A percentile compares a stretch with the other conserved stretches of the same genome.
phyloP scores from a whole-genome alignment of 2,113 vertebrate genomes.

The Nerophis lumbriciformis region DNA sequence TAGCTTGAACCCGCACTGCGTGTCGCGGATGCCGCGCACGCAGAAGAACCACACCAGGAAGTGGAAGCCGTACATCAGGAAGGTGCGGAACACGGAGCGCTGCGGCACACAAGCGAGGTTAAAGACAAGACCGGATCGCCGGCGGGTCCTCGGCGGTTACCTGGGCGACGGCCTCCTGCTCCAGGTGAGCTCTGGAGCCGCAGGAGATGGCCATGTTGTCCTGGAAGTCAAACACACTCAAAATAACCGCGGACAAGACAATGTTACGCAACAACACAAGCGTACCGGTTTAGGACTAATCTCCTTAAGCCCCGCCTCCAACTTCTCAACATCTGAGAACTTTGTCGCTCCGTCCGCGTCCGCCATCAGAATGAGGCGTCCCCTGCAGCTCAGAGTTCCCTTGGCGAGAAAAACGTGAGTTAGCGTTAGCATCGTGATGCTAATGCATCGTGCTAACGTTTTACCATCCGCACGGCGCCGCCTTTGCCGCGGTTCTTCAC shows the following conservation, averaged over 20 bases:
- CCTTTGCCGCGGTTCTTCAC: constrained; percentile 92
- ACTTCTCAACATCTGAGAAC: constrained; percentile 88
- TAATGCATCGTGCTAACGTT: not conserved
- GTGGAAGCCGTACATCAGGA: constrained; percentile 97
- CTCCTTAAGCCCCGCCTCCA: constrained; percentile 80
- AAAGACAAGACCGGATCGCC: not conserved
- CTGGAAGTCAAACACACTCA: constrained; percentile 52
- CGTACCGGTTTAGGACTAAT: constrained; percentile 81
- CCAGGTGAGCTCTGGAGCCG: constrained; percentile 94
- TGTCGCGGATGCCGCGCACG: constrained; percentile 88
- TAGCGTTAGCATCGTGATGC: not conserved
- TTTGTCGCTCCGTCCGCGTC: constrained; percentile 97
- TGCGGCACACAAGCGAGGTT: constrained; percentile 32
- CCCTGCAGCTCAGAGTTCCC: constrained; percentile 87
- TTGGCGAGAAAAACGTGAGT: constrained; percentile 36
- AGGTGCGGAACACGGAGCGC: constrained; percentile 90
- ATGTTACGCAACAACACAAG: constrained; percentile 3
- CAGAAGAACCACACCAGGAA: constrained; percentile 98
- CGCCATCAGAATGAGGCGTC: constrained; percentile 87
- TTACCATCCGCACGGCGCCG: constrained; percentile 89
- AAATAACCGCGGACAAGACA: not conserved
- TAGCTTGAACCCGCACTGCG: constrained; percentile 95
- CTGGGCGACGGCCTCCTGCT: constrained; percentile 88
- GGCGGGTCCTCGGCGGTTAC: constrained; percentile 57
- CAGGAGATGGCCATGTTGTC: constrained; percentile 90